These are phyloP conservation scores for Agrotis segetum DNA, from an alignment of 2,888 invertebrate genomes.

Conservation along the genomic window DNA sequence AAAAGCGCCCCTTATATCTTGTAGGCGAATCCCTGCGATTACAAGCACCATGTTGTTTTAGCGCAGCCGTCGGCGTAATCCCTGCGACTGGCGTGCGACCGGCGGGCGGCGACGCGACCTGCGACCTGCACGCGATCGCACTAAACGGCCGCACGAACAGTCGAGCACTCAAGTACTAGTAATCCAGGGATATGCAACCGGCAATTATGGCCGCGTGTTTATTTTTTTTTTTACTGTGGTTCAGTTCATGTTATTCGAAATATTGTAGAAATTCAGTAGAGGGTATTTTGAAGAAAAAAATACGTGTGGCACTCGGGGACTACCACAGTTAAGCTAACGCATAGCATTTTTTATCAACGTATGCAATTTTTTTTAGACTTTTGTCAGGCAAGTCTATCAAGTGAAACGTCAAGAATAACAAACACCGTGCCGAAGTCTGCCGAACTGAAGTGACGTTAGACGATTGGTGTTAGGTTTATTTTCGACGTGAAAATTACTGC, in stretches of 20 bases:
- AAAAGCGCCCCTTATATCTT: slow-evolving; percentile 53
- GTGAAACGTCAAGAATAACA: too few species aligned
- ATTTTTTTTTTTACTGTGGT: not conserved
- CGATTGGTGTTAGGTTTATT: too few species aligned
- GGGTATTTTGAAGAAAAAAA: too few species aligned
- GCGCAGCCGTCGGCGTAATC: slow-evolving; percentile 68
- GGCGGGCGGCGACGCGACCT: slow-evolving; percentile 47
- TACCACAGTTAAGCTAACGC: too few species aligned
- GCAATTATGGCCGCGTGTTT: not conserved
- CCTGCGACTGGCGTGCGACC: slow-evolving; percentile 39
- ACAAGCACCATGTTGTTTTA: slow-evolving; percentile 72
- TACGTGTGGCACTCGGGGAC: too few species aligned
- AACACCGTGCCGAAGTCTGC: too few species aligned
- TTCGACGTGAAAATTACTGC: too few species aligned
- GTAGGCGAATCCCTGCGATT: slow-evolving; percentile 63
- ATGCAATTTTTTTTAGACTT: too few species aligned
- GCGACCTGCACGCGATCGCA: slow-evolving; percentile 54
- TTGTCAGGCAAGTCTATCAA: too few species aligned
- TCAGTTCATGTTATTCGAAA: not conserved
- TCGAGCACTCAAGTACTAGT: slow-evolving; percentile 42
- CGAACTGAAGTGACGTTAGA: too few species aligned
- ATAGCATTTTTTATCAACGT: too few species aligned
- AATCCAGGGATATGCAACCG: slow-evolving; percentile 51
- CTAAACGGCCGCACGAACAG: slow-evolving; percentile 41
- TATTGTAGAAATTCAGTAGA: not conserved